phyloP scores from a whole-genome alignment of 2,888 invertebrate species.

The Epiblema foenella region DNA sequence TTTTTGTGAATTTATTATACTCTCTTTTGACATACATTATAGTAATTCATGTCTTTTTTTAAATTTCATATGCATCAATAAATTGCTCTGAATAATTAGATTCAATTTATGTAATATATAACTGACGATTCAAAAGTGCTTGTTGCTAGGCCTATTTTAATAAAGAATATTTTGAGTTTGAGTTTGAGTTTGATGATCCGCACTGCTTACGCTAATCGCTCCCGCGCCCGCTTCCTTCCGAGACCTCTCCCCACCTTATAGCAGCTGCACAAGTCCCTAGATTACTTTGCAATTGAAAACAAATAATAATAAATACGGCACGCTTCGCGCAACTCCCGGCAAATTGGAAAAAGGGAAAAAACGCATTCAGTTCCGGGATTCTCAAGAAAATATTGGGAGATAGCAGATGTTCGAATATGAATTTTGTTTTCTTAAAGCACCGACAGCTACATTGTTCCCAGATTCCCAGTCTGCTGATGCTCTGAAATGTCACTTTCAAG shows the following conservation, averaged over 20 bases:
- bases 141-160: no score
- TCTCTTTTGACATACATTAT: no score
- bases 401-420: constrained; percentile 73
- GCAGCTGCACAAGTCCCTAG: constrained; percentile 78
- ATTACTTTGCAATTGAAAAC: constrained; percentile 84
- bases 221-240: constrained; percentile 19
- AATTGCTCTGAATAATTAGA: no score
- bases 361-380: constrained; percentile 55
- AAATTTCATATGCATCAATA: no score
- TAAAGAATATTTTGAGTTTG: no score
- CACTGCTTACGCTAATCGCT: constrained; percentile 10
- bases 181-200: no score
- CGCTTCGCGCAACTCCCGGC: constrained; percentile 67
- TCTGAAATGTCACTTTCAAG: constrained; percentile 25
- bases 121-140: no score
- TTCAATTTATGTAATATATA: no score
- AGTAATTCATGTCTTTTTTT: no score
- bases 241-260: constrained; percentile 60
- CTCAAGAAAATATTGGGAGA: constrained; percentile 66
- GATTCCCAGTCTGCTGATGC: constrained; percentile 33
- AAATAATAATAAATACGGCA: constrained; percentile 82
- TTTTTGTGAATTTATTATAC: no score
- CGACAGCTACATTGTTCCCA: constrained; percentile 57
- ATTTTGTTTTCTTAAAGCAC: constrained; percentile 62
- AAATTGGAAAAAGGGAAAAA: constrained; percentile 77